These are phyloP conservation scores for Phoxinus dragarum DNA, from an alignment of 2,797 vertebrate genomes.

Conservation along the genomic window DNA sequence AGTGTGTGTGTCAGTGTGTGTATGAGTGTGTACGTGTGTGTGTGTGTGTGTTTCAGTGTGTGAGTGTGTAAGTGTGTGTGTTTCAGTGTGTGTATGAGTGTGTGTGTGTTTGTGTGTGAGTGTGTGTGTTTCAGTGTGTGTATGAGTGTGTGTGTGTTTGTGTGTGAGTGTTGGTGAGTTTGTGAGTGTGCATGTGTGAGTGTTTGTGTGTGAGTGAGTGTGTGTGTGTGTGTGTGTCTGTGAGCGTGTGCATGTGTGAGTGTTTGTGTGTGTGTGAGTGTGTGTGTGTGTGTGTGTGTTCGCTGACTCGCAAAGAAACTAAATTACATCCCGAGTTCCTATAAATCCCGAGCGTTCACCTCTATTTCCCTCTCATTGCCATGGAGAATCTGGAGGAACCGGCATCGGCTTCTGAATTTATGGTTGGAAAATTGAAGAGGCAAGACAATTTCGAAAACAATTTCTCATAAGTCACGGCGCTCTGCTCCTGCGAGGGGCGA, in stretches of 20 bases:
- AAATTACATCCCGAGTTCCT: conserved; percentile 60
- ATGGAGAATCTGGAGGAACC: conserved; percentile 68
- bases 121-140: no score
- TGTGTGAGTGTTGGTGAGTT: fast-evolving
- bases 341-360: conserved; percentile 55
- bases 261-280: background rate
- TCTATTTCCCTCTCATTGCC: conserved; percentile 62
- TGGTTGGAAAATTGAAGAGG: conserved; percentile 76
- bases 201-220: no score
- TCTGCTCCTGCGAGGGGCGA: conserved; percentile 68
- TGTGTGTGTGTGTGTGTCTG: no score
- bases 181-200: no score
- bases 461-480: conserved; percentile 76
- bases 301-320: conserved; percentile 12
- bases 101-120: no score
- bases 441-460: conserved; percentile 80
- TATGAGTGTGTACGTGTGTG: no score
- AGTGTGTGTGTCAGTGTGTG: no score
- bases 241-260: background rate
- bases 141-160: fast-evolving
- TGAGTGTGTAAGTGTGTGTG: no score
- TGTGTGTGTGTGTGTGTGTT: background rate
- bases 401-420: conserved; percentile 74
- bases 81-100: no score
- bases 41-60: fast-evolving